Percentiles rank a stretch among this genome's conserved stretches.
These are phyloP conservation scores for Tigriopus japonicus DNA, from an alignment of 1,140 invertebrate species.

Conservation along the genomic window DNA sequence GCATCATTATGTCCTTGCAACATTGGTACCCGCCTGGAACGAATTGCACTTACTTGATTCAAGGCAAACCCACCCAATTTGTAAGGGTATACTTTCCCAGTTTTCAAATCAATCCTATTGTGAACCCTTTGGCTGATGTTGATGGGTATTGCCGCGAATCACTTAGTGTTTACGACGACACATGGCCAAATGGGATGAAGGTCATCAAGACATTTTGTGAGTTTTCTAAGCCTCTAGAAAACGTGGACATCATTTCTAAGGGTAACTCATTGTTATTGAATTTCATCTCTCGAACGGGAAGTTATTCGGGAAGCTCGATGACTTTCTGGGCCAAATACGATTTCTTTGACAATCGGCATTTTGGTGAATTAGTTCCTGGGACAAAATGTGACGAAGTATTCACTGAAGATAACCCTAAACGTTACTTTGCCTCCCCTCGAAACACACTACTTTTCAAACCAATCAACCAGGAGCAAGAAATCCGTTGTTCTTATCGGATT, in stretches of 20 bases:
- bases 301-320: conserved; percentile 1
- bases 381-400: no score
- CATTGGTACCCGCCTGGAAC: conserved; percentile 83
- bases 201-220: conserved; percentile 2
- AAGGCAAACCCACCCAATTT: not conserved
- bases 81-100: not conserved
- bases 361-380: no score
- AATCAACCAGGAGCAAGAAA: not conserved
- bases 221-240: not conserved
- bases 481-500: no score
- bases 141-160: not conserved
- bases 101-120: not conserved
- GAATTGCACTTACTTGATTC: conserved; percentile 65
- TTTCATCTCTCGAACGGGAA: conserved; percentile 1
- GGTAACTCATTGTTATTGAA: not conserved
- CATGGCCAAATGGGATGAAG: not conserved
- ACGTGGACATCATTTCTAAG: not conserved
- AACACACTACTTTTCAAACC: conserved; percentile 1
- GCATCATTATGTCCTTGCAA: conserved; percentile 59
- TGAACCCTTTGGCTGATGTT: not conserved
- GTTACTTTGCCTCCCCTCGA: not conserved
- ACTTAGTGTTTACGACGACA: not conserved
- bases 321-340: not conserved
- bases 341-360: not conserved
- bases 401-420: no score